Percentiles rank a stretch among this genome's conserved stretches.
Evolutionary conservation across 2,113 vertebrate species (phyloP).

Genomic region (Bombycilla garrulus): DNA sequence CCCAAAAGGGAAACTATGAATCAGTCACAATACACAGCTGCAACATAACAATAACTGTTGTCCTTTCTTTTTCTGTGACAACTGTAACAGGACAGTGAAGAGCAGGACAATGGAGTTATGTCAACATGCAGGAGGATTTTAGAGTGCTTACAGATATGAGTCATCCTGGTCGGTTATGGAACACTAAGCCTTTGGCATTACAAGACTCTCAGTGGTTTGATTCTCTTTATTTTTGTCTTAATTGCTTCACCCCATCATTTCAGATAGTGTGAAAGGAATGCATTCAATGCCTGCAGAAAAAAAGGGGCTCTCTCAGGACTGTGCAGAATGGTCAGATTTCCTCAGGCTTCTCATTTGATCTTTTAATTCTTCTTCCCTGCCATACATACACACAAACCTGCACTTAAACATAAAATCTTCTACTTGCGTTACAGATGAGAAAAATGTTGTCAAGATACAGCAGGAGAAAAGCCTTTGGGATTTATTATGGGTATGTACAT

Average conservation of each 20-base stretch:
- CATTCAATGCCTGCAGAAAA: not conserved
- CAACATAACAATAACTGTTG: slow-evolving; percentile 32
- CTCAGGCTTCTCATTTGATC: not conserved
- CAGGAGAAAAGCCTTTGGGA: not conserved
- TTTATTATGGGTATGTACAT: not conserved
- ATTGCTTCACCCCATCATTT: not conserved
- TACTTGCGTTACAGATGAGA: not conserved
- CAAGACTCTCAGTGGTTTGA: slow-evolving; percentile 1
- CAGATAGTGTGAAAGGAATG: slow-evolving; percentile 25
- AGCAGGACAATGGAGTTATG: slow-evolving; percentile 39
- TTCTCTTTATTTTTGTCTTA: slow-evolving; percentile 34
- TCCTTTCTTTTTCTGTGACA: slow-evolving; percentile 41
- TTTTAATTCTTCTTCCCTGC: not conserved
- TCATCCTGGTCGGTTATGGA: not conserved
- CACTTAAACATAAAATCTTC: not conserved
- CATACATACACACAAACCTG: not conserved
- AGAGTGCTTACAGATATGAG: slow-evolving; percentile 18
- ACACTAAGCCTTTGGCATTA: slow-evolving; percentile 21
- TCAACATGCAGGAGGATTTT: slow-evolving; percentile 31
- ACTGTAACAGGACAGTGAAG: slow-evolving; percentile 12
- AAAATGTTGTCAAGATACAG: not conserved
- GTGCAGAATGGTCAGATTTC: not conserved
- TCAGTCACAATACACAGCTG: slow-evolving; percentile 22
- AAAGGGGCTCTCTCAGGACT: not conserved
- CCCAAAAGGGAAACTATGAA: slow-evolving; percentile 4